phyloP scores from a whole-genome alignment of 2,113 vertebrate species.

The Megaceryle maxima region DNA sequence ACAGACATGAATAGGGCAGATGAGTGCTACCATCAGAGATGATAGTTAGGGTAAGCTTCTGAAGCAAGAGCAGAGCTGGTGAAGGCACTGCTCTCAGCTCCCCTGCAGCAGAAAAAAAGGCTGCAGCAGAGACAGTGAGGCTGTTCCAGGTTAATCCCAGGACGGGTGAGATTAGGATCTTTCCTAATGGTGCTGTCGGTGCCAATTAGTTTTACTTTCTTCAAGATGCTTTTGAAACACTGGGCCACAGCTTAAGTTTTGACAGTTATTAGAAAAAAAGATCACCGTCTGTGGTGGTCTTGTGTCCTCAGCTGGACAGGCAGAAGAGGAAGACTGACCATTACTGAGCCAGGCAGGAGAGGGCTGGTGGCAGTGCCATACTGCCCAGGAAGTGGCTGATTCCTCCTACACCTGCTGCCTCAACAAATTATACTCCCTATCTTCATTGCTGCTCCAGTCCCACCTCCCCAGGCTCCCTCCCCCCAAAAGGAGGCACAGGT shows the following conservation, averaged over 20 bases:
- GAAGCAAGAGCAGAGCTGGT: neutral
- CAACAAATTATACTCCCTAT: neutral
- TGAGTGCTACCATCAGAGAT: neutral
- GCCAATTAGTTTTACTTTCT: neutral
- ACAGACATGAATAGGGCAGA: neutral
- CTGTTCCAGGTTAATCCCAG: neutral
- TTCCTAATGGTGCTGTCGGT: neutral
- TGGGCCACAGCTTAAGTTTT: neutral
- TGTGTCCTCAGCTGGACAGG: neutral
- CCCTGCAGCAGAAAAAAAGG: neutral
- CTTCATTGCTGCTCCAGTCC: neutral
- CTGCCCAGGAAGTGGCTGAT: neutral
- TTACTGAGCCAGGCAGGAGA: neutral
- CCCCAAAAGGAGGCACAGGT: neutral
- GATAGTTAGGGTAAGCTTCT: neutral
- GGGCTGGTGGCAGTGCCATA: neutral
- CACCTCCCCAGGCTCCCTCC: neutral
- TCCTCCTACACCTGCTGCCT: neutral
- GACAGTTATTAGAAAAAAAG: neutral
- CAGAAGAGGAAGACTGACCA: accelerated
- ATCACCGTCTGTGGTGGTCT: accelerated
- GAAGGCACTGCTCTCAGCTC: neutral
- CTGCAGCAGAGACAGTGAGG: neutral
- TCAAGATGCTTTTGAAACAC: neutral
- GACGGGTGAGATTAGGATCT: neutral